Conservation (phyloP, 2,797 vertebrate species). For the Enteromius paludinosus region DNA sequence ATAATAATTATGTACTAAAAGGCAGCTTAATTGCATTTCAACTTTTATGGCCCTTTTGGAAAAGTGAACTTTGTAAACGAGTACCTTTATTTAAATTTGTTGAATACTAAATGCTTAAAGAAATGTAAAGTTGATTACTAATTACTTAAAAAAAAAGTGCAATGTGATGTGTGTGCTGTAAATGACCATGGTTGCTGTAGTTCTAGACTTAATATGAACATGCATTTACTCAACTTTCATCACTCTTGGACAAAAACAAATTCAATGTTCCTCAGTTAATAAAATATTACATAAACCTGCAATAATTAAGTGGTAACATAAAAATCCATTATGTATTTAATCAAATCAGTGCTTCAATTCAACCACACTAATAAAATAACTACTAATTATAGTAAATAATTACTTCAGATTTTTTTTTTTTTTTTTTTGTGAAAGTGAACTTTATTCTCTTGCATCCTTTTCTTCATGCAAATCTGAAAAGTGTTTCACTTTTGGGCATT, state of each 20-base stretch:
- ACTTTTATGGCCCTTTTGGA: not conserved
- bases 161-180: no score
- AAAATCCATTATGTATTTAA: not conserved
- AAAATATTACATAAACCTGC: not conserved
- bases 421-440: no score
- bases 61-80: not conserved
- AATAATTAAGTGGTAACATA: not conserved
- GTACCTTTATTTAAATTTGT: not conserved
- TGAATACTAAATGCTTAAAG: not conserved
- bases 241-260: not conserved
- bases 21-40: not conserved
- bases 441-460: not conserved
- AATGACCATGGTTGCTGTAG: not conserved
- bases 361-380: not conserved
- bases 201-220: not conserved
- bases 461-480: not conserved
- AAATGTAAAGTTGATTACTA: not conserved
- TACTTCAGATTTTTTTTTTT: not conserved
- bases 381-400: no score
- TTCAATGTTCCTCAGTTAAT: not conserved
- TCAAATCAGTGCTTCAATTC: not conserved
- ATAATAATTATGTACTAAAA: not conserved
- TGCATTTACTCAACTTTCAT: not conserved
- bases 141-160: not conserved
- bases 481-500: not conserved